Conservation (phyloP, 2,113 vertebrate species). For the Catharus minimus region DNA sequence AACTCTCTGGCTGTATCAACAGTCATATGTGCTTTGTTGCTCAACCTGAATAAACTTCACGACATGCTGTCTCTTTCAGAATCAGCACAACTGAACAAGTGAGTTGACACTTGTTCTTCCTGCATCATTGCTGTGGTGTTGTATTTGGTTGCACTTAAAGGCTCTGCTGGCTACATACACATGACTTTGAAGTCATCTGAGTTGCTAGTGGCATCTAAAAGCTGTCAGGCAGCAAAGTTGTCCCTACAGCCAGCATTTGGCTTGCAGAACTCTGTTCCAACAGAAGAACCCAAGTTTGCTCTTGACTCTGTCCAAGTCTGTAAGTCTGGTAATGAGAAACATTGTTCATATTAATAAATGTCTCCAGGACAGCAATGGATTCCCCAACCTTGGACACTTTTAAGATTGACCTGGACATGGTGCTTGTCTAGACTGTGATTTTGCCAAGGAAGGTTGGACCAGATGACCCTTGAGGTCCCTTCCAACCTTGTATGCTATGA, state of each 20-base stretch:
- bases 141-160: background rate
- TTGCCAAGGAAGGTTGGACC: background rate
- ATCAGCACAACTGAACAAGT: background rate
- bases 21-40: conserved; percentile 15
- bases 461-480: background rate
- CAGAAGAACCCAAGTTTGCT: background rate
- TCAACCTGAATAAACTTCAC: conserved; percentile 12
- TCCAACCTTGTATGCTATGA: background rate
- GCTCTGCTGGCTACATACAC: background rate
- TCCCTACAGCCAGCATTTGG: background rate
- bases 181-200: background rate
- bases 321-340: background rate
- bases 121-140: background rate
- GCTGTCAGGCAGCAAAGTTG: background rate
- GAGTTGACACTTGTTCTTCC: background rate
- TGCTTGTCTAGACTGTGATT: background rate
- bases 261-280: background rate
- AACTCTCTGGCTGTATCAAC: background rate
- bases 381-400: background rate
- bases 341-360: background rate
- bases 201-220: background rate
- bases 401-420: background rate
- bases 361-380: background rate
- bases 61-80: background rate
- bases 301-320: background rate